Percentiles rank a stretch among this genome's conserved stretches.
Conservation (phyloP, 2,797 vertebrate species). For the Coreius guichenoti region DNA sequence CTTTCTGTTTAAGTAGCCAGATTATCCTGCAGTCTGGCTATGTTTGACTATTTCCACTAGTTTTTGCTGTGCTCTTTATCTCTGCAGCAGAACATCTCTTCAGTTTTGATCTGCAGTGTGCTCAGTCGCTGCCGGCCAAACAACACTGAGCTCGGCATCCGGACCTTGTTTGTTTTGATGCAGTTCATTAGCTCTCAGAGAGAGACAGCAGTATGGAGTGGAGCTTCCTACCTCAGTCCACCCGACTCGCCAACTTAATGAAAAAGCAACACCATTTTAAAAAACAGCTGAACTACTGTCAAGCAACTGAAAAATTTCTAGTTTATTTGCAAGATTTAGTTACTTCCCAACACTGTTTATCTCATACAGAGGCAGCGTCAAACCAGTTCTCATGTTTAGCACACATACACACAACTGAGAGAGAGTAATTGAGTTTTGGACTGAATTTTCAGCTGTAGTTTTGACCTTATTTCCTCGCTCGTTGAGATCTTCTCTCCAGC, state of each 20-base stretch:
- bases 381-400: neutral
- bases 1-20: neutral
- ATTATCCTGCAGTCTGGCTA: neutral
- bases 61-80: constrained; percentile 2
- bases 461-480: constrained; percentile 44
- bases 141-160: constrained; percentile 10
- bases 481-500: constrained; percentile 13
- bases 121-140: constrained; percentile 34
- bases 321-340: neutral
- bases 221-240: constrained; percentile 58
- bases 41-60: neutral
- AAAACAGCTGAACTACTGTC: neutral
- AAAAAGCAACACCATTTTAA: neutral
- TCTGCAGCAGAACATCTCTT: constrained; percentile 9
- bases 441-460: constrained; percentile 20
- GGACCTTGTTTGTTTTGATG: constrained; percentile 33
- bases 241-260: neutral
- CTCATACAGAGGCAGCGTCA: neutral
- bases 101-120: constrained; percentile 42
- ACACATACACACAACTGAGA: constrained; percentile 36
- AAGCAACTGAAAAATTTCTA: neutral
- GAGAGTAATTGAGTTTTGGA: constrained; percentile 31
- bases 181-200: constrained; percentile 40
- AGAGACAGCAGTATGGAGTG: neutral
- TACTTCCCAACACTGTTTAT: neutral